These are phyloP conservation scores for Lordiphosa collinella DNA, from an alignment of 1,140 invertebrate genomes.

Conservation along the genomic window DNA sequence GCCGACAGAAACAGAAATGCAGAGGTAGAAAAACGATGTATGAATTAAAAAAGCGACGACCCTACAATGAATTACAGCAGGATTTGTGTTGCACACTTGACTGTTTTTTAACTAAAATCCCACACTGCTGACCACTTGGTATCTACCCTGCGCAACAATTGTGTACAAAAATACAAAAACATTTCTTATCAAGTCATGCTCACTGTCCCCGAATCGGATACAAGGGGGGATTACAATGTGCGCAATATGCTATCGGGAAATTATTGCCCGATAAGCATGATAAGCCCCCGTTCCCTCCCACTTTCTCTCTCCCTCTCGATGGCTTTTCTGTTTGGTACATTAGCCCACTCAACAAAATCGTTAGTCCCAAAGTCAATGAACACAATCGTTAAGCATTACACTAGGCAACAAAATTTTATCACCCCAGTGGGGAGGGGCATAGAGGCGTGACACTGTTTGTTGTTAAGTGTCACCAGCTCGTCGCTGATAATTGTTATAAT, in stretches of 20 bases:
- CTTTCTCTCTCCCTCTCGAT: background rate
- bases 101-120: too few species aligned
- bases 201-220: conserved; percentile 30
- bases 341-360: conserved; percentile 71
- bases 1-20: too few species aligned
- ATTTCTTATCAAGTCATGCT: conserved; percentile 43
- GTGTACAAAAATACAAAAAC: background rate
- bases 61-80: too few species aligned
- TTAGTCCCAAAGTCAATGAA: conserved; percentile 59
- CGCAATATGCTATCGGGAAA: conserved; percentile 49
- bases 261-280: conserved; percentile 59
- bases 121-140: too few species aligned
- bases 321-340: conserved; percentile 32
- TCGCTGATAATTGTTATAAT: conserved; percentile 61
- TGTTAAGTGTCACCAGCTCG: conserved; percentile 59
- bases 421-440: conserved; percentile 3
- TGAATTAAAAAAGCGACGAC: too few species aligned
- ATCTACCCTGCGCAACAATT: too few species aligned
- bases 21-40: too few species aligned
- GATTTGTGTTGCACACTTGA: too few species aligned
- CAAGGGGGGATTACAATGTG: conserved; percentile 42
- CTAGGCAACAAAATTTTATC: conserved; percentile 73
- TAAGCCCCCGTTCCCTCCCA: conserved; percentile 26
- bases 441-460: conserved; percentile 43
- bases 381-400: conserved; percentile 67